Percentiles rank a stretch among this genome's conserved stretches.
Conservation (phyloP, 2,797 vertebrate genomes). For the Rhinogobio ventralis region DNA sequence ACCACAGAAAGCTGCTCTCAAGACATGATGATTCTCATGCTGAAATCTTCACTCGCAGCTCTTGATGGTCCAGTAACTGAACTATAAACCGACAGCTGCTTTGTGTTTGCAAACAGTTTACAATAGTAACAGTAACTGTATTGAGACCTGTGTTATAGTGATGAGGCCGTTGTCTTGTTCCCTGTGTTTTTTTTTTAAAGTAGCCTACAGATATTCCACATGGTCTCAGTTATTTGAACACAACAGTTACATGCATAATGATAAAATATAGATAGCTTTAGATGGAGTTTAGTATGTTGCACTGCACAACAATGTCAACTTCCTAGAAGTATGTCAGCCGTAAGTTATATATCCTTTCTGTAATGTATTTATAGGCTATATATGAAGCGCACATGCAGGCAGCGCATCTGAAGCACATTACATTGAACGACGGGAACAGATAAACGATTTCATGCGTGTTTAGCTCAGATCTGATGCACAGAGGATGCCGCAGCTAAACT, state of each 20-base stretch:
- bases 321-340: background rate
- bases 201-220: background rate
- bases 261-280: background rate
- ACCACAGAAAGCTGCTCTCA: background rate
- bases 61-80: constrained; percentile 43
- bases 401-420: constrained; percentile 75
- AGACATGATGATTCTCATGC: background rate
- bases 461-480: constrained; percentile 68
- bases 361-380: constrained; percentile 8
- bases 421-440: constrained; percentile 72
- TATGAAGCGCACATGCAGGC: background rate
- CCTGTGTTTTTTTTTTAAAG: background rate
- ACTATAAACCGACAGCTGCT: constrained; percentile 21
- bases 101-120: constrained; percentile 16
- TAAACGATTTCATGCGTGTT: constrained; percentile 73
- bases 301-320: background rate
- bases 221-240: background rate
- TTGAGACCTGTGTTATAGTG: constrained; percentile 39
- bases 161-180: background rate
- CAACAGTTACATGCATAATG: too few species aligned
- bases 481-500: constrained; percentile 53
- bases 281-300: background rate
- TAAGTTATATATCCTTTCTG: background rate
- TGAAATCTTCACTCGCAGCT: constrained; percentile 4
- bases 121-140: constrained; percentile 52